Evolutionary conservation across 2,797 vertebrate species (phyloP), one percentile per base, ranked within the genome.

Genomic region (Lates japonicus): DNA sequence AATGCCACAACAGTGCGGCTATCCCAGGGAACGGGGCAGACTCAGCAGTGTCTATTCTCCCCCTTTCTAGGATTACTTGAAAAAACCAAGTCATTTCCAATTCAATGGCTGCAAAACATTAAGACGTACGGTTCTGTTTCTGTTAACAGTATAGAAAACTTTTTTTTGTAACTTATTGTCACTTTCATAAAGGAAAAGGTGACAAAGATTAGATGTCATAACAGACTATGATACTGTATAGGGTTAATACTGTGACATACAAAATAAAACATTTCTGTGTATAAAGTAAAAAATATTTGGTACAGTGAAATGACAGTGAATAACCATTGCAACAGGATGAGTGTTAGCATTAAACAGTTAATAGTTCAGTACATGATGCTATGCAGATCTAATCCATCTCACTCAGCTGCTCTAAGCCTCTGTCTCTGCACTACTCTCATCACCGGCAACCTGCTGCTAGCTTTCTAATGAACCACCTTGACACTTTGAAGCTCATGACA

Each of bases 11-110:
- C 98, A 96, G 97, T 97, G 98, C 98, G 97, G 98, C 97, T 99
- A 98, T 98, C 98, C 97, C 97, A 97, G 98, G 98, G 98, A 98
- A 97, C 98, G 98, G 97, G 98, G 97, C 98, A 98, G 98, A 98
- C 97, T 99, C 98, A 98, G 98, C 97, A 96, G 98, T 99, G 98
- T 98, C 98, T 99, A 99, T 98, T 98, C 95, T 99, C 97, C 98
- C 98, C 97, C 95, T 98, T 98, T 98, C 98, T 98, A 99, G 98
- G 98, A 96, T 99, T 98, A 99, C 98, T 99, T 99, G 97, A 99
- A 99, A 99, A 99, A 99, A 98, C 97, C 98, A 99, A 99, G 98
- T 99, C 98, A 99, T 98, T 98, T 99, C 97, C 97, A 99, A 99
- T 99, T 99, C 98, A 98, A 97, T 97, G 98, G 98, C 98, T 99